Conservation (phyloP, 2,797 vertebrate species). For the Garrulus glandarius region DNA sequence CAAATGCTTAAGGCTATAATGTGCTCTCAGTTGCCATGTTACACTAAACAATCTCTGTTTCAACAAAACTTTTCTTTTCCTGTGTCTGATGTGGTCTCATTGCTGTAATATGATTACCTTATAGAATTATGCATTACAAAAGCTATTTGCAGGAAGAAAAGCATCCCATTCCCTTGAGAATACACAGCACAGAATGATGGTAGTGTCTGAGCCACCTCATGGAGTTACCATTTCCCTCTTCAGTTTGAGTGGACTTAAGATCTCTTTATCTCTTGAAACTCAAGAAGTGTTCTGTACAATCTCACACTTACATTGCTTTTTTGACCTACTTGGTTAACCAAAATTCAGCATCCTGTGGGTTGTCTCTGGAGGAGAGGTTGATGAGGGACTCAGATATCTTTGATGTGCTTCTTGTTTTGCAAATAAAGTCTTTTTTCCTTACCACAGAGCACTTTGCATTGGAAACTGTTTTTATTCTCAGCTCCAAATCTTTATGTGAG, state of each 20-base stretch:
- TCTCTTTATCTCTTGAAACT: neutral
- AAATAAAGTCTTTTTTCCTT: neutral
- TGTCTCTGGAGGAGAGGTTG: neutral
- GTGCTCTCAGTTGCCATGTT: neutral
- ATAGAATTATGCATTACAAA: neutral
- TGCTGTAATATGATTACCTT: neutral
- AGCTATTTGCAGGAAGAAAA: neutral
- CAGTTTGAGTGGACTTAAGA: neutral
- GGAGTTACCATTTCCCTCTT: neutral
- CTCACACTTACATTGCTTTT: constrained; percentile 8
- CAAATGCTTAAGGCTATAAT: neutral
- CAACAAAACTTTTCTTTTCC: neutral
- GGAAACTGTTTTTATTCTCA: neutral
- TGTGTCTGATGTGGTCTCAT: neutral
- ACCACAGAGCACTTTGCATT: neutral
- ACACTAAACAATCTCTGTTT: neutral
- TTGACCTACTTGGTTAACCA: constrained; percentile 54
- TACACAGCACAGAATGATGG: neutral
- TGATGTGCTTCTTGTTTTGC: neutral
- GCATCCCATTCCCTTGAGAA: neutral
- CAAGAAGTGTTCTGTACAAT: neutral
- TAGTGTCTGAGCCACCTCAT: neutral
- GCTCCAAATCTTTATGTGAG: neutral
- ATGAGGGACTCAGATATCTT: constrained; percentile 4
- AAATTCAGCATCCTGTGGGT: constrained; percentile 8